A percentile compares a stretch with the other conserved stretches of the same genome.
These are phyloP conservation scores for Stegana nigrithorax DNA, from an alignment of 2,888 invertebrate genomes.

Conservation along the genomic window DNA sequence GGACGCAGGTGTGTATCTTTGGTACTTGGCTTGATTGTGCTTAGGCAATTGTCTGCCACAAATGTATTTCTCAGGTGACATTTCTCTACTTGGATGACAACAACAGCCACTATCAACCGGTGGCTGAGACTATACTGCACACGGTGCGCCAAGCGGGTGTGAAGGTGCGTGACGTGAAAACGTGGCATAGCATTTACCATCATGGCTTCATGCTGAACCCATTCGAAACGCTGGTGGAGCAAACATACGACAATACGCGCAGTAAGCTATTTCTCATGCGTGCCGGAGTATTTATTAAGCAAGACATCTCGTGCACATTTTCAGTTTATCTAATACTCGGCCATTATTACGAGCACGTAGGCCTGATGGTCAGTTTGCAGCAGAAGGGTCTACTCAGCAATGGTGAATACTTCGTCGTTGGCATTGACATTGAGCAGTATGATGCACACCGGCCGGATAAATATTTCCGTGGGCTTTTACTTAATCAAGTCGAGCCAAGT, in stretches of 20 bases:
- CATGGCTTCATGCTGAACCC: slow-evolving; percentile 88
- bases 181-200: slow-evolving; percentile 81
- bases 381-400: slow-evolving; percentile 83
- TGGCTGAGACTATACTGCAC: slow-evolving; percentile 82
- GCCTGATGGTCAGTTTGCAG: slow-evolving; percentile 88
- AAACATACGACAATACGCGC: slow-evolving; percentile 87
- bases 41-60: too few species aligned
- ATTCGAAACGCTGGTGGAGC: slow-evolving; percentile 83
- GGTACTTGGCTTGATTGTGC: neutral
- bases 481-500: slow-evolving; percentile 71
- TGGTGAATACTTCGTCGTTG: slow-evolving; percentile 94
- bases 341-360: slow-evolving; percentile 90
- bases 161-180: slow-evolving; percentile 74
- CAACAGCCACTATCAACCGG: slow-evolving; percentile 79
- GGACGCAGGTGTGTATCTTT: slow-evolving; percentile 80
- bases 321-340: slow-evolving; percentile 92
- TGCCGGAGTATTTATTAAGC: too few species aligned
- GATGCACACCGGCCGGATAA: slow-evolving; percentile 81
- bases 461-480: slow-evolving; percentile 82
- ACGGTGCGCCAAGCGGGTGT: slow-evolving; percentile 80
- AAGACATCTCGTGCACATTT: too few species aligned
- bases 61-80: too few species aligned
- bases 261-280: slow-evolving; percentile 72
- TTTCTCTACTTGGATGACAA: slow-evolving; percentile 85
- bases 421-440: slow-evolving; percentile 90